A percentile compares a stretch with the other conserved stretches of the same genome.
phyloP scores from a whole-genome alignment of 1,140 invertebrate genomes.

The Cepaea nemoralis region DNA sequence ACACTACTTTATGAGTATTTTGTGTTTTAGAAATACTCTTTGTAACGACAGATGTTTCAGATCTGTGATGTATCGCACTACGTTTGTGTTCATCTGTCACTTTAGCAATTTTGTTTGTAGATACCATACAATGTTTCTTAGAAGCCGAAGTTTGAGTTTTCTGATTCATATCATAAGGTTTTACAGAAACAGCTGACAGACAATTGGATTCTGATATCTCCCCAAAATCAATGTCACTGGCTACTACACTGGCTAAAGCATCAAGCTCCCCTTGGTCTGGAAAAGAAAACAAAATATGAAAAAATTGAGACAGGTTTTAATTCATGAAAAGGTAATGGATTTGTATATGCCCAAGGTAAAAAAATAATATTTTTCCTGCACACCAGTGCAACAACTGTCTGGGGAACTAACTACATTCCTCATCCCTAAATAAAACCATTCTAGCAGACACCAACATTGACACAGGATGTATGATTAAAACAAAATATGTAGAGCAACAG shows the following conservation, averaged over 20 bases:
- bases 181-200: neutral
- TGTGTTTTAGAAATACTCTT: neutral
- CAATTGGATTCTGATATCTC: neutral
- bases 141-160: neutral
- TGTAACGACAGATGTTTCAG: neutral
- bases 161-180: neutral
- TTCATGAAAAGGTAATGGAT: too few species aligned
- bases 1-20: neutral
- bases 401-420: too few species aligned
- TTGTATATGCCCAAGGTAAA: too few species aligned
- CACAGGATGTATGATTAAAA: too few species aligned
- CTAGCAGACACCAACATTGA: too few species aligned
- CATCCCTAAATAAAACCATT: too few species aligned
- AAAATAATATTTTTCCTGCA: too few species aligned
- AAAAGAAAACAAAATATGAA: too few species aligned
- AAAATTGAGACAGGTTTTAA: too few species aligned
- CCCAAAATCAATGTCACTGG: neutral
- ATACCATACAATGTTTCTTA: neutral
- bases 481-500: too few species aligned
- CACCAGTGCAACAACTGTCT: too few species aligned
- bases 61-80: neutral
- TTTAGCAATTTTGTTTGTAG: neutral
- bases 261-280: neutral
- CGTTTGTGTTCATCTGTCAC: neutral
- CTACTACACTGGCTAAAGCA: neutral